Conservation (phyloP, 2,797 vertebrate species). For the Phoebastria nigripes region DNA sequence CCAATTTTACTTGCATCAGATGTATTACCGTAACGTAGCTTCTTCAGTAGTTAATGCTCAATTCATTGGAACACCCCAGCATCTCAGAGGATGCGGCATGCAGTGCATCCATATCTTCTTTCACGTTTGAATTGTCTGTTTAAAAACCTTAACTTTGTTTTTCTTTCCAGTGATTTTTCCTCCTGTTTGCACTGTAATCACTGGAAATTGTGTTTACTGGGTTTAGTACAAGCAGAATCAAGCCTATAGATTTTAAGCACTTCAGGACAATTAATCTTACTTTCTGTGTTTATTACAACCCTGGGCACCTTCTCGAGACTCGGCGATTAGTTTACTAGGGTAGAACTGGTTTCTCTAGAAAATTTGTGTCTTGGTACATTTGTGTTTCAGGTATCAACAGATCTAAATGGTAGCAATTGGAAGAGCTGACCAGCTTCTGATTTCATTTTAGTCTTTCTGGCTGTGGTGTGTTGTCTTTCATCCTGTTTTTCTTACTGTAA, state of each 20-base stretch:
- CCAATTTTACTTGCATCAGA: neutral
- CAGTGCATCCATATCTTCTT: neutral
- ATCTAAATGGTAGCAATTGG: conserved; percentile 16
- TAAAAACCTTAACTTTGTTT: conserved; percentile 7
- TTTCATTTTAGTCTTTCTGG: conserved; percentile 39
- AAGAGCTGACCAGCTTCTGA: conserved; percentile 33
- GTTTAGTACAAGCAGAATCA: neutral
- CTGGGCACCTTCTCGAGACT: neutral
- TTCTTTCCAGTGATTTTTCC: conserved; percentile 18
- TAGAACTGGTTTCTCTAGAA: conserved; percentile 18
- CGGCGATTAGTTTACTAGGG: neutral
- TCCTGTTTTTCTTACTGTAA: conserved; percentile 54
- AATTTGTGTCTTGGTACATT: neutral
- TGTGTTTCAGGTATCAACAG: conserved; percentile 9
- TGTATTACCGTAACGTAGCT: neutral
- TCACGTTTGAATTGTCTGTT: conserved; percentile 4
- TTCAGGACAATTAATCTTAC: conserved; percentile 48
- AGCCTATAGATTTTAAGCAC: conserved; percentile 27
- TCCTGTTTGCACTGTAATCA: conserved; percentile 10
- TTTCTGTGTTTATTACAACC: conserved; percentile 45
- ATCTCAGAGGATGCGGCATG: neutral
- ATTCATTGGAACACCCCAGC: neutral
- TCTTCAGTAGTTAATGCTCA: neutral
- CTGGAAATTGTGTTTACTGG: conserved; percentile 30
- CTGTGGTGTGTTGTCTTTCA: conserved; percentile 33